phyloP scores from a whole-genome alignment of 2,888 invertebrate species.

The Dascillus cervinus region DNA sequence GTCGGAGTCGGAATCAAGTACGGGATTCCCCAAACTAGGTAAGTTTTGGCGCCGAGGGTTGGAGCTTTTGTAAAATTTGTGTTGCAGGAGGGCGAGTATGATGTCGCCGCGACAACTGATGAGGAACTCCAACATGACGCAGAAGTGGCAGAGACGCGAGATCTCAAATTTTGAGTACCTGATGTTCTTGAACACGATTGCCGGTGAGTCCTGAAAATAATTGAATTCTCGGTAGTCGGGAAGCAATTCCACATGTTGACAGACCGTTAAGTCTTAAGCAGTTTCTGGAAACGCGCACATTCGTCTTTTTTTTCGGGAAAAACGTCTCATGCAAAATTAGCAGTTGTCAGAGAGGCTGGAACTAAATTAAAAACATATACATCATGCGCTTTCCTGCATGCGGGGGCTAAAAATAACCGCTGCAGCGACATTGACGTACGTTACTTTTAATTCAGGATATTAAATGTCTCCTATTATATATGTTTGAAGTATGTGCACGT shows the following conservation, averaged over 20 bases:
- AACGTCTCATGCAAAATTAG: constrained; percentile 37
- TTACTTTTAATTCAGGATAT: too few species aligned
- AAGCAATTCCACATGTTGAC: constrained; percentile 34
- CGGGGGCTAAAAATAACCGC: constrained; percentile 1
- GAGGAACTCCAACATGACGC: constrained; percentile 99
- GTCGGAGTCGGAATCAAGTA: constrained; percentile 99
- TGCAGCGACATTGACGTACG: too few species aligned
- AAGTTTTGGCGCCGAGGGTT: constrained; percentile 28
- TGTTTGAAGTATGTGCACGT: too few species aligned
- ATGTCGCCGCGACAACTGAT: constrained; percentile 98
- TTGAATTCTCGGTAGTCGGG: constrained; percentile 31
- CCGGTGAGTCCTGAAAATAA: constrained; percentile 56
- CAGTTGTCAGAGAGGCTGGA: constrained; percentile 32
- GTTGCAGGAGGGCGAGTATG: constrained; percentile 82
- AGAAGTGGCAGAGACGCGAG: constrained; percentile 98
- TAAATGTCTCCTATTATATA: too few species aligned
- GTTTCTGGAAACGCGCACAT: constrained; percentile 26
- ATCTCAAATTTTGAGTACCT: constrained; percentile 99
- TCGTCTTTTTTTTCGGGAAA: constrained; percentile 16
- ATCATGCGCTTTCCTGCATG: constrained; percentile 18
- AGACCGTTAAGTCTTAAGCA: constrained; percentile 28
- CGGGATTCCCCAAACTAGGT: constrained; percentile 96
- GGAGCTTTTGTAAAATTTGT: constrained; percentile 3
- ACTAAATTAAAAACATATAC: constrained; percentile 33
- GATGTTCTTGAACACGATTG: constrained; percentile 99